Evolutionary conservation across 2,113 vertebrate genomes (phyloP), one percentile per base, ranked within the genome.

Genomic region (Cygnus buccinator): DNA sequence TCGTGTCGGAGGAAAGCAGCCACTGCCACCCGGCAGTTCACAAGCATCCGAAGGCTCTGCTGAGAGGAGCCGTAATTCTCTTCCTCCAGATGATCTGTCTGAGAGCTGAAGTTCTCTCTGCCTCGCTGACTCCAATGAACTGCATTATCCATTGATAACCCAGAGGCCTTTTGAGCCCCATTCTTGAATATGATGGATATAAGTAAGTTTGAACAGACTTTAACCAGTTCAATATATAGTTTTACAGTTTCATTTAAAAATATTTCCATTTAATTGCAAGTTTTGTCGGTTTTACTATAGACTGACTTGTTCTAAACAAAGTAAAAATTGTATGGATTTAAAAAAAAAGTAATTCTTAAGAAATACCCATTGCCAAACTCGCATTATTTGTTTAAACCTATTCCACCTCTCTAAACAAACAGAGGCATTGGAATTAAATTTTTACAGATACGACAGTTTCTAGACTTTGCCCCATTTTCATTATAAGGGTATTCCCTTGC

Each of bases 91-190:
- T 7, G 25, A 84, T 58, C 4, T 2, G 29, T 72, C 58, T 82
- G 83, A 92, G 81, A 87, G 73, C 70, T 63, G 17, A 77, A 62
- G 81, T 75, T 87, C 58, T 75, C 74, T 54, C 54, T 91, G 90
- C 86, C 93, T 67, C 77, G 82, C 70, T 31, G 74, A 93, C 93
- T 78, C 54, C 86, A 95, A 79, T 81, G 66, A 94, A 87, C 44
- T 77, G 54, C 28, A 76, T 89, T 85, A 93, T 13, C 62, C 77
- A 41, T 52, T 19, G 80, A 90, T 70, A 94, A 94, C 70, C 87
- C 74, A 79, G 54, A 66, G 62, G 80, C 35, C 73, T 84, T 92
- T 22, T 25, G 90, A 84, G 93, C 39, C 33, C 52, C 44, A 11
- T 46, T 89, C 90, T 78, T 78, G 73, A 87, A 68, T 54, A 70